Evolutionary conservation across 2,797 vertebrate species (phyloP).

Genomic region (Limnodromus scolopaceus): DNA sequence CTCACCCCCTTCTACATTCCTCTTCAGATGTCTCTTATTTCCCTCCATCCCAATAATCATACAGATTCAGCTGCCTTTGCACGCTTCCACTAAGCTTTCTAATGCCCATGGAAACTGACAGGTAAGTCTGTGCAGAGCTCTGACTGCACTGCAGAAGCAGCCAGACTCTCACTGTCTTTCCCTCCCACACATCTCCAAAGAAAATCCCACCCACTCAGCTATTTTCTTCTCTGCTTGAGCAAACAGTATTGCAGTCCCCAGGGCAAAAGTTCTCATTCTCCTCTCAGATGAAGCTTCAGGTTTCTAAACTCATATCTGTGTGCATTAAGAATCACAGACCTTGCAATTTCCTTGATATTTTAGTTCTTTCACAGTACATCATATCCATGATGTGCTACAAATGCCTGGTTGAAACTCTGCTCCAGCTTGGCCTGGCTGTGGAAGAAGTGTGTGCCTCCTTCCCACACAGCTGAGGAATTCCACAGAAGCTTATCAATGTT

Average conservation of each 20-base stretch:
- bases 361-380: background rate
- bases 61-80: background rate
- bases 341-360: background rate
- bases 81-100: background rate
- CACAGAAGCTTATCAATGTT: background rate
- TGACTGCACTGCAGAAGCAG: background rate
- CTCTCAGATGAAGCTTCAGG: background rate
- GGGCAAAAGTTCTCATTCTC: background rate
- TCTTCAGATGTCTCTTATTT: background rate
- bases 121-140: background rate
- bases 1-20: background rate
- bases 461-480: background rate
- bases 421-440: background rate
- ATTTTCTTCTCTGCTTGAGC: background rate
- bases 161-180: background rate
- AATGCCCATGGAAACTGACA: background rate
- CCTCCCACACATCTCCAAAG: background rate
- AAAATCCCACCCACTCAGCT: conserved; percentile 20
- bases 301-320: background rate
- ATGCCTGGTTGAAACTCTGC: background rate
- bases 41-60: background rate
- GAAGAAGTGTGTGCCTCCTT: background rate
- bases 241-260: background rate
- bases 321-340: background rate
- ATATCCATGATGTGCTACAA: background rate